Base-by-base conservation (phyloP, 2,888 invertebrate species). In the Mermis nigrescens region DNA sequence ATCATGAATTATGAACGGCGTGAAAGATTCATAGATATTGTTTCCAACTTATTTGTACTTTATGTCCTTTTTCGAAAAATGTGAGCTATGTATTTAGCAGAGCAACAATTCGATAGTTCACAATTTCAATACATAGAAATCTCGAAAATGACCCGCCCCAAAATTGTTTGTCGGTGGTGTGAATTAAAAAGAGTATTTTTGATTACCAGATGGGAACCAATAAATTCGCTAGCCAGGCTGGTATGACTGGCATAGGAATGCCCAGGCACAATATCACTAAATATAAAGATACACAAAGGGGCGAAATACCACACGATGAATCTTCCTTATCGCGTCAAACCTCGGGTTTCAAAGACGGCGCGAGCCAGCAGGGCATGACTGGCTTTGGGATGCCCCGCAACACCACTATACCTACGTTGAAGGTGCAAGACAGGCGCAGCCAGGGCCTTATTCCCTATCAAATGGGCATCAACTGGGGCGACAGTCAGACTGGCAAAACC, bases 391-490 rank as follows among this genome's bases (percentile, higher is more conserved):
- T 28, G 22, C 51, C 51, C 22, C 54, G 59, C 2, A 52, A 55
- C 46, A 54, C 51, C 31, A 59, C 59, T 45, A n/a, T 29, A 2
- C 32, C n/a, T 4, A 3, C 3, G 38, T n/a, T 45, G 54, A 54
- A 38, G 27, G 24, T 12, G 4, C 61, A 60, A 45, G 45, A 58
- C 31, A 32, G 53, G 48, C 73, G 71, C 60, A 72, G 74, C 24
- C 51, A 62, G 29, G 57, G 60, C 27, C 69, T 76, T 31, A 77
- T 79, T 66, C 77, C 77, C 32, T 73, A 77, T 61, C 78, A 78
- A 65, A 76, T 77, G 68, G 78, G 78, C 59, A 75, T 76, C 62
- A 78, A 78, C 69, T 74, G 74, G 68, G 76, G 76, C 54, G 78
- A 78, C 29, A 75, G 75, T 31, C 78, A 78, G 67, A 68, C 74